phyloP scores from a whole-genome alignment of 2,888 invertebrate species.

The Hydraecia micacea region DNA sequence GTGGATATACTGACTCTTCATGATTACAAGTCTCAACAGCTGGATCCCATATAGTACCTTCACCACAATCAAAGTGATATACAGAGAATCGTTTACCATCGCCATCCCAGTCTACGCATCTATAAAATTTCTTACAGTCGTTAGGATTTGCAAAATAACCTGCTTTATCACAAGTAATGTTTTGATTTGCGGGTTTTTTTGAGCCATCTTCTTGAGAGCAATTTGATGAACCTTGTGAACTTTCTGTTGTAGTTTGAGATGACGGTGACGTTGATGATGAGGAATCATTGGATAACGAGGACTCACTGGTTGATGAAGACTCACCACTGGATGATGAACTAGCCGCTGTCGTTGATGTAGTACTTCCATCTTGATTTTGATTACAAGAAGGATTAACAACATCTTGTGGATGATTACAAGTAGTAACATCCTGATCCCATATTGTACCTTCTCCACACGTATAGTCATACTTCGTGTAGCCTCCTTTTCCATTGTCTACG shows the following conservation, averaged over 20 bases:
- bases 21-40: constrained; percentile 92
- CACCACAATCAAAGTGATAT: constrained; percentile 92
- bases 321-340: constrained; percentile 54
- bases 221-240: constrained; percentile 70
- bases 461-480: constrained; percentile 91
- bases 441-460: constrained; percentile 92
- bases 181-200: constrained; percentile 75
- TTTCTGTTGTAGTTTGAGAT: constrained; percentile 65
- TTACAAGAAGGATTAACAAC: constrained; percentile 82
- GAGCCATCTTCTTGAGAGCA: constrained; percentile 74
- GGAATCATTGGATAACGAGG: constrained; percentile 25
- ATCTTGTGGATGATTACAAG: constrained; percentile 86
- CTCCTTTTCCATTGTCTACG: constrained; percentile 91
- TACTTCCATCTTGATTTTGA: constrained; percentile 58
- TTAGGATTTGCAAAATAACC: constrained; percentile 91
- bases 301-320: constrained; percentile 38
- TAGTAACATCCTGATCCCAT: constrained; percentile 91
- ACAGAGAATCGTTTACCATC: constrained; percentile 90
- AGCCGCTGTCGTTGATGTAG: constrained; percentile 62
- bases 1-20: constrained; percentile 92
- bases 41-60: constrained; percentile 94
- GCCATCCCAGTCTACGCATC: constrained; percentile 91
- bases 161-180: constrained; percentile 88
- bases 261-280: constrained; percentile 35
- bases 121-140: constrained; percentile 92